Evolutionary conservation across 2,113 vertebrate species (phyloP).

Genomic region (Sapayoa aenigma): DNA sequence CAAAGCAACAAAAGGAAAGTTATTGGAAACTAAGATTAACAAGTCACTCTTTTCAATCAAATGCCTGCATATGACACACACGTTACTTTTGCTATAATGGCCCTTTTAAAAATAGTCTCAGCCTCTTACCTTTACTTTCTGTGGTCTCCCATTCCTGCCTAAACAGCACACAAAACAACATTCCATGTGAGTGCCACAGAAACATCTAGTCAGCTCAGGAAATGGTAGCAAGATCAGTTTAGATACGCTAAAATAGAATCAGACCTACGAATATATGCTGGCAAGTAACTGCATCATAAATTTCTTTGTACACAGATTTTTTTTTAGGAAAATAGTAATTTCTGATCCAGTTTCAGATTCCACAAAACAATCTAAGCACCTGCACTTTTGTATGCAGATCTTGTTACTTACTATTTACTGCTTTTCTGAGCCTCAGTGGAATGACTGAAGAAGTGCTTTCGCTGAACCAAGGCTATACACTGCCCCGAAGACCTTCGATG

Average conservation of each 20-base stretch:
- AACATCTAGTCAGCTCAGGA: background rate
- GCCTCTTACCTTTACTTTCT: background rate
- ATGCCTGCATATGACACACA: rapidly evolving
- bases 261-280: background rate
- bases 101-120: background rate
- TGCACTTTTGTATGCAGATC: background rate
- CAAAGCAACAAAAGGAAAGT: background rate
- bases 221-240: background rate
- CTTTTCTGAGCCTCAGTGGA: background rate
- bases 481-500: background rate
- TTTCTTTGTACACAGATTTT: background rate
- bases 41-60: background rate
- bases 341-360: background rate
- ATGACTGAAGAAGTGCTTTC: conserved; percentile 25
- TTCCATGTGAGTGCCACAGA: rapidly evolving
- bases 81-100: rapidly evolving
- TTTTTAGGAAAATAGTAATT: background rate
- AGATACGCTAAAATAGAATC: background rate
- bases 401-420: conserved; percentile 22
- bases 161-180: background rate
- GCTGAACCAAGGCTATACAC: background rate
- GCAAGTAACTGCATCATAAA: background rate
- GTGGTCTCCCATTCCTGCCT: background rate
- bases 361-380: background rate
- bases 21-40: background rate